phyloP scores from a whole-genome alignment of 2,113 vertebrate species.

The Crocuta crocuta region DNA sequence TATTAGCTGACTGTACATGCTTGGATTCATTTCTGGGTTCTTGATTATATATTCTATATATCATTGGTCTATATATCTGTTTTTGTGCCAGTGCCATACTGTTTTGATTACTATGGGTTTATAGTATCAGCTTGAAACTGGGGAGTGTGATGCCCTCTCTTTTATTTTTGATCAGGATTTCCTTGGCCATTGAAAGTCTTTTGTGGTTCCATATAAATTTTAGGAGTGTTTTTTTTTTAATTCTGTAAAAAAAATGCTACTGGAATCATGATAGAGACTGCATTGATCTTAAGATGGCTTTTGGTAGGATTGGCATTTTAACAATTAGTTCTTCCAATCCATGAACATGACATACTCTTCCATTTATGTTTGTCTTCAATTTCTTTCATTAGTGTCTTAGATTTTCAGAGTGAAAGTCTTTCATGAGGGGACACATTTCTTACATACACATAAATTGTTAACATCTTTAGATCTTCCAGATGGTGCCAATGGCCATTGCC shows the following conservation, averaged over 20 bases:
- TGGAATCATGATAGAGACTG: background rate
- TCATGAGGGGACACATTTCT: background rate
- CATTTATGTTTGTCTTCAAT: background rate
- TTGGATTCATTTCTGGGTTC: background rate
- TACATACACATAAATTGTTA: background rate
- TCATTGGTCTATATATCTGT: background rate
- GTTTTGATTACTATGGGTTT: background rate
- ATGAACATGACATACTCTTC: background rate
- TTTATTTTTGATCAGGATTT: background rate
- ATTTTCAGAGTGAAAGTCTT: background rate
- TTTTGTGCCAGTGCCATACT: background rate
- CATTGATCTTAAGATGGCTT: background rate
- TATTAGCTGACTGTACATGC: background rate
- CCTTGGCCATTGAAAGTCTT: background rate
- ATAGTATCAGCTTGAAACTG: background rate
- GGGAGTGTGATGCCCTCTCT: background rate
- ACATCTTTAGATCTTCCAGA: background rate
- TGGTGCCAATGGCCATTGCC: background rate
- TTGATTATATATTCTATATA: background rate
- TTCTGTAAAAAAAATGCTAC: background rate
- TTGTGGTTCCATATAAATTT: background rate
- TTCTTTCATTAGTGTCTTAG: background rate
- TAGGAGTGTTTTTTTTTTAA: background rate
- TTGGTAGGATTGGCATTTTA: background rate
- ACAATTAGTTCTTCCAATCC: background rate